Evolutionary conservation across 2,797 vertebrate genomes (phyloP).

Genomic region (Mormyrops boulengeri): DNA sequence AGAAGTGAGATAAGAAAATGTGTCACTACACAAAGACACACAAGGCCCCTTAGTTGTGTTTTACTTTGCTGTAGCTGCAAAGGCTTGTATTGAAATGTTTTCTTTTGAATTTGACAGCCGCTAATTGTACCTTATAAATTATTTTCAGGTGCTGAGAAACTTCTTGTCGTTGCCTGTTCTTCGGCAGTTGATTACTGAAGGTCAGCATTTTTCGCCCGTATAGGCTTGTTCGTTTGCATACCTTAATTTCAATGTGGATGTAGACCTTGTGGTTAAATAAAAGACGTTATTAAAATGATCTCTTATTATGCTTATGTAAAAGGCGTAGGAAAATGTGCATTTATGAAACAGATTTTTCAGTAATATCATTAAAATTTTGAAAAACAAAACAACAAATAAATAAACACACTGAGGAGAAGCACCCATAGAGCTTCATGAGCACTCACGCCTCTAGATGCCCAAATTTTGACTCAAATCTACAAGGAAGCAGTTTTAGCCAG

Average conservation of each 20-base stretch:
- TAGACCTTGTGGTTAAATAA: neutral
- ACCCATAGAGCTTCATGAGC: neutral
- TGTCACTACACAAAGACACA: neutral
- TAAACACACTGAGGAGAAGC: neutral
- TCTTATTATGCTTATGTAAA: neutral
- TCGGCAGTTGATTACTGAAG: constrained; percentile 40
- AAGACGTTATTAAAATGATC: neutral
- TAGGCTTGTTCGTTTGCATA: neutral
- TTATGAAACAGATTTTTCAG: neutral
- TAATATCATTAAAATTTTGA: neutral
- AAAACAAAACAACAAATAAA: neutral
- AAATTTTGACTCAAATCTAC: neutral
- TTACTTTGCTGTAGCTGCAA: neutral
- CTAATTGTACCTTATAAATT: constrained; percentile 62
- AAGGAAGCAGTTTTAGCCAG: neutral
- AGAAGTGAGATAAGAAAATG: neutral
- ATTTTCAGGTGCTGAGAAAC: constrained; percentile 31
- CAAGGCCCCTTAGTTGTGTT: neutral
- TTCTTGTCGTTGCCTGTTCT: constrained; percentile 46
- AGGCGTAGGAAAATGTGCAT: neutral
- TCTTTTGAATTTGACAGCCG: constrained; percentile 41
- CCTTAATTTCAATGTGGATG: constrained; percentile 11
- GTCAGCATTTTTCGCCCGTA: constrained; percentile 28
- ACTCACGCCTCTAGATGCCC: neutral
- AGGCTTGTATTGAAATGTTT: constrained; percentile 10